These are phyloP conservation scores for Drosophila willistoni DNA, from an alignment of 1,140 invertebrate species.

Conservation along the genomic window DNA sequence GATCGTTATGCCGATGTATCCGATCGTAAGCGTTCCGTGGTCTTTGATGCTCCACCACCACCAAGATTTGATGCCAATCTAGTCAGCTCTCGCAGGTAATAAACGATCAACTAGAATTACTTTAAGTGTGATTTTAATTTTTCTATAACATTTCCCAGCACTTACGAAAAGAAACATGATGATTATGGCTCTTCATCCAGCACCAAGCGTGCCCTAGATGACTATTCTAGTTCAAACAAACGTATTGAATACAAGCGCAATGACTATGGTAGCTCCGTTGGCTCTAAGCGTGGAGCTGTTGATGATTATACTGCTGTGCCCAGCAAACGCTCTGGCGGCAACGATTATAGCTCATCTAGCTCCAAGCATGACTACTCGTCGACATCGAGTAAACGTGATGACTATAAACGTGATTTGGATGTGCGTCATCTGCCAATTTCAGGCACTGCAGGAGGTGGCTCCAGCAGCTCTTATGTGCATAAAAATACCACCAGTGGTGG, in stretches of 20 bases:
- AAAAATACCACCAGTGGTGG: conserved; percentile 54
- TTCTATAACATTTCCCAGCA: conserved; percentile 22
- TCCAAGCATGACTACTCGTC: conserved; percentile 68
- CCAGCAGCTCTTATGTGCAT: conserved; percentile 65
- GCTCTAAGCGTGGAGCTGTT: conserved; percentile 66
- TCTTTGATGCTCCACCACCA: conserved; percentile 83
- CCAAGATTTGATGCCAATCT: conserved; percentile 78
- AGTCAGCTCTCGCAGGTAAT: conserved; percentile 74
- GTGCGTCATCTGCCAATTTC: conserved; percentile 70
- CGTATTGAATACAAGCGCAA: conserved; percentile 77
- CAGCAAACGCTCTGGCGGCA: conserved; percentile 66
- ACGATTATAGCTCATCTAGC: conserved; percentile 64
- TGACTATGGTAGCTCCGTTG: conserved; percentile 55
- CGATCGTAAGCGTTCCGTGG: conserved; percentile 83
- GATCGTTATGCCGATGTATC: conserved; percentile 79
- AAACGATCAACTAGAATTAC: neutral
- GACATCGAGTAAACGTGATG: conserved; percentile 67
- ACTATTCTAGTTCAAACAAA: conserved; percentile 67
- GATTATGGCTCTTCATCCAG: conserved; percentile 66
- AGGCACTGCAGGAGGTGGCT: conserved; percentile 41
- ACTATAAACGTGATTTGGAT: conserved; percentile 69
- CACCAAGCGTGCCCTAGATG: conserved; percentile 64
- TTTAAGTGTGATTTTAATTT: neutral
- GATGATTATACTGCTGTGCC: conserved; percentile 72
- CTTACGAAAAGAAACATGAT: conserved; percentile 79